These are phyloP conservation scores for Seira ritae DNA, from an alignment of 2,888 invertebrate genomes.

Conservation along the genomic window DNA sequence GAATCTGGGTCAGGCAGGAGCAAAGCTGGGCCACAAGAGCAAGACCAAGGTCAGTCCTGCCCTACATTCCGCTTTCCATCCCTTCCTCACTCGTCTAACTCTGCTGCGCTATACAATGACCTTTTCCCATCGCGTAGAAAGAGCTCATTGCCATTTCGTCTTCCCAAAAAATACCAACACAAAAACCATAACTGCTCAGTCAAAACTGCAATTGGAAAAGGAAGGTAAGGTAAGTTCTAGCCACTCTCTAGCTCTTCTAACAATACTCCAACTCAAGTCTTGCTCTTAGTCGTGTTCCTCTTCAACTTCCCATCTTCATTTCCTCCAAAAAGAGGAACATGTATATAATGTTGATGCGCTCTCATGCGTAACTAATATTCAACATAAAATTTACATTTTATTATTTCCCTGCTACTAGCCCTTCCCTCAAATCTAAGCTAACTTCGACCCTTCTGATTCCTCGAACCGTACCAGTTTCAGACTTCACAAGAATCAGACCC, in stretches of 20 bases:
- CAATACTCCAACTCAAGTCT: no score
- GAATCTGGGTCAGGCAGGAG: conserved; percentile 60
- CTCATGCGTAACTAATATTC: background rate
- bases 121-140: conserved; percentile 33
- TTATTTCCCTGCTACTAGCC: background rate
- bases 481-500: background rate
- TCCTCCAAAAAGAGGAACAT: background rate
- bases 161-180: conserved; percentile 19
- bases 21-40: conserved; percentile 59
- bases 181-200: background rate
- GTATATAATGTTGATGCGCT: background rate
- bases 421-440: background rate
- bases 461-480: background rate
- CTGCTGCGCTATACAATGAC: conserved; percentile 25
- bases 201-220: background rate
- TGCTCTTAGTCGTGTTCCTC: no score
- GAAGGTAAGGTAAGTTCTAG: background rate
- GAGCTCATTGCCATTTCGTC: conserved; percentile 38
- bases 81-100: background rate
- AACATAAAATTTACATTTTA: background rate
- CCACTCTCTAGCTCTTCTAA: no score
- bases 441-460: conserved; percentile 20
- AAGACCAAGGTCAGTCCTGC: conserved; percentile 67
- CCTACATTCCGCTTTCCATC: conserved; percentile 57
- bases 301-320: no score